Evolutionary conservation across 2,888 invertebrate species (phyloP).

Genomic region (Cataglyphis livida): DNA sequence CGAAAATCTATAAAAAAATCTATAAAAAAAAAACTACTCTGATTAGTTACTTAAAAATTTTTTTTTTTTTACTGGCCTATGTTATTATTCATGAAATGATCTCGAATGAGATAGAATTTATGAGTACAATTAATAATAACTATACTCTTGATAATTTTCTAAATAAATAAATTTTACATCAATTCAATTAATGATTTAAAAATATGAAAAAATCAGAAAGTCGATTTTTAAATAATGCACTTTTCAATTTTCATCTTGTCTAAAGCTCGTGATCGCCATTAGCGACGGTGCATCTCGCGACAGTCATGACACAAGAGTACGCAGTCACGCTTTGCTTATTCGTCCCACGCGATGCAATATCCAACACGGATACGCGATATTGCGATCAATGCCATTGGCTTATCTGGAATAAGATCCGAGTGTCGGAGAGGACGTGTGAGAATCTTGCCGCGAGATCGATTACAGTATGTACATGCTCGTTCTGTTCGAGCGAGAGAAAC

Average conservation of each 20-base stretch:
- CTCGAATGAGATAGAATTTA: background rate
- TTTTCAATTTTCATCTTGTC: constrained; percentile 1
- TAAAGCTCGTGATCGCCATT: background rate
- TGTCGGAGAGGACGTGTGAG: constrained; percentile 64
- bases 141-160: background rate
- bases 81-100: background rate
- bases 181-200: background rate
- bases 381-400: constrained; percentile 72
- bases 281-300: constrained; percentile 32
- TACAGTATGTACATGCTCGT: constrained; percentile 57
- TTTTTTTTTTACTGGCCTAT: too few species aligned
- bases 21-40: too few species aligned
- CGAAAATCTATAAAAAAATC: too few species aligned
- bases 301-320: constrained; percentile 29
- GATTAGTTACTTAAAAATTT: too few species aligned
- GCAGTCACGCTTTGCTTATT: constrained; percentile 69
- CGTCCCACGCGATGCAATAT: constrained; percentile 73
- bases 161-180: background rate
- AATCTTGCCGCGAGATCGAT: constrained; percentile 72
- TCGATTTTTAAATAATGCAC: background rate
- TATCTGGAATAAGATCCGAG: constrained; percentile 75
- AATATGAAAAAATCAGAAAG: background rate
- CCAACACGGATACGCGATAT: constrained; percentile 72
- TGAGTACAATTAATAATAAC: background rate
- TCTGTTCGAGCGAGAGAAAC: constrained; percentile 16